Conservation (phyloP, 2,797 vertebrate genomes). For the Clangula hyemalis region DNA sequence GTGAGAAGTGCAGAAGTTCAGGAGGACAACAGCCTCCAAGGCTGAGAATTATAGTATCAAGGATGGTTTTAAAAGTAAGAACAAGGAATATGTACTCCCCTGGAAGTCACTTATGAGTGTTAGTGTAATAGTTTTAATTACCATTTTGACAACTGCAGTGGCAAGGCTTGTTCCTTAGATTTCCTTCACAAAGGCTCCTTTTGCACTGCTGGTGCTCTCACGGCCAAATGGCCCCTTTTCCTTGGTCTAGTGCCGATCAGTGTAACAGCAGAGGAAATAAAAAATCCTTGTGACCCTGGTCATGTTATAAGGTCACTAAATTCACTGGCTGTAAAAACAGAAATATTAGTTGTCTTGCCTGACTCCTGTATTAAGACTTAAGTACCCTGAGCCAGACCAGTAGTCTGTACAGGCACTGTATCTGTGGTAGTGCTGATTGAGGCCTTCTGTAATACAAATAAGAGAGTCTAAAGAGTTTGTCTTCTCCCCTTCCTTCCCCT, state of each 20-base stretch:
- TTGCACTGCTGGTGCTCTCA: not conserved
- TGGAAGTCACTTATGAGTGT: not conserved
- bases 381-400: not conserved
- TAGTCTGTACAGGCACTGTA: not conserved
- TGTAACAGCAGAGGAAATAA: not conserved
- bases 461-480: not conserved
- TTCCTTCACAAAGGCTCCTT: not conserved
- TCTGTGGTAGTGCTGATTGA: not conserved
- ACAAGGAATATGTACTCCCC: not conserved
- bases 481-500: not conserved
- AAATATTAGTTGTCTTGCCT: not conserved
- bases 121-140: not conserved
- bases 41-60: not conserved
- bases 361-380: not conserved
- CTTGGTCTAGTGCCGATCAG: not conserved
- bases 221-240: fast-evolving
- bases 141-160: not conserved
- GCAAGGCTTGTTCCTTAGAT: not conserved
- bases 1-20: not conserved
- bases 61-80: not conserved
- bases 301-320: not conserved
- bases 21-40: not conserved
- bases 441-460: not conserved
- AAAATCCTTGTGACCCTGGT: not conserved
- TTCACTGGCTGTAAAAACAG: not conserved